Percentiles rank a stretch among this genome's conserved stretches.
Conservation (phyloP, 2,113 vertebrate species). For the Pelodiscus sinensis region DNA sequence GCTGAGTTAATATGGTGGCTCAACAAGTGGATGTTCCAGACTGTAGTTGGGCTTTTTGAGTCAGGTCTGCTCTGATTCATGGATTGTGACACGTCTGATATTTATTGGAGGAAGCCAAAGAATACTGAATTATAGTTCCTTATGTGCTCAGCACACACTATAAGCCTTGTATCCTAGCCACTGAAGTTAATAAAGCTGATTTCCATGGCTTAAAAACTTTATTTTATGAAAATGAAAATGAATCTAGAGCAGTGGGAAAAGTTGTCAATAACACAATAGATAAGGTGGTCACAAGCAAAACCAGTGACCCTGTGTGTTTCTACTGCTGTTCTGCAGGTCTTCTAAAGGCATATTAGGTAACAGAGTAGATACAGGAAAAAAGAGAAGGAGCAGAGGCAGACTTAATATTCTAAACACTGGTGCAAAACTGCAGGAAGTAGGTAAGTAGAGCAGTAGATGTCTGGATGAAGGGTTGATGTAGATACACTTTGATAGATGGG, state of each 20-base stretch:
- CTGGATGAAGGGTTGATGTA: neutral
- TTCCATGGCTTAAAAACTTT: accelerated
- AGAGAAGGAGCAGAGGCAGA: neutral
- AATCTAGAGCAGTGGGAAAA: neutral
- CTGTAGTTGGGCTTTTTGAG: neutral
- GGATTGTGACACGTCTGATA: neutral
- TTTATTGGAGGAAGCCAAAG: neutral
- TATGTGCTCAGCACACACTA: neutral
- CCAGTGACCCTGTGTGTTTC: neutral
- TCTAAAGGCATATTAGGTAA: neutral
- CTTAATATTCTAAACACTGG: too few relatives aligned
- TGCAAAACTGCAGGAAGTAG: neutral
- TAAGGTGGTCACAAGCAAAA: neutral
- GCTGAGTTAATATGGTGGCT: neutral
- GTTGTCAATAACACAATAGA: neutral
- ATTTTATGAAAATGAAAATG: neutral
- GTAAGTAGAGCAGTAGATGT: neutral
- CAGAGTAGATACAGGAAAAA: neutral
- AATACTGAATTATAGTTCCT: conserved; percentile 9
- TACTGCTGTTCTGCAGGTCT: neutral
- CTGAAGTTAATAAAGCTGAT: neutral
- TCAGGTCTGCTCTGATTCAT: conserved; percentile 14
- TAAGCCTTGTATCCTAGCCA: neutral
- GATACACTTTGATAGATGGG: neutral
- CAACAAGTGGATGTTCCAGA: neutral